These are phyloP conservation scores for Blastobasis lacticolella DNA, from an alignment of 2,888 invertebrate genomes.

Conservation along the genomic window DNA sequence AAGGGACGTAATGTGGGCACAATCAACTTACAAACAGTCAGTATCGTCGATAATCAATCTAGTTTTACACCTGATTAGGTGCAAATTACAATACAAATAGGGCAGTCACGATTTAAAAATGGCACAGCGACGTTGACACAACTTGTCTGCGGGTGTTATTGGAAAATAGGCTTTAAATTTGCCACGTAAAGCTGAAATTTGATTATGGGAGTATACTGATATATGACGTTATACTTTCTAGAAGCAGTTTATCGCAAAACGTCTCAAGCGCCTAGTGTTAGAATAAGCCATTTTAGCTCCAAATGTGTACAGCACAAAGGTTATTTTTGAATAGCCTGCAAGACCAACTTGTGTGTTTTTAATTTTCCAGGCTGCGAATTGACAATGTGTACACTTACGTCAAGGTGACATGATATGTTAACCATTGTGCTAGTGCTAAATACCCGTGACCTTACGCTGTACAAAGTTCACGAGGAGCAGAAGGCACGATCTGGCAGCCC, in stretches of 20 bases:
- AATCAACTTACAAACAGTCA: slow-evolving; percentile 38
- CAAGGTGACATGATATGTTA: slow-evolving; percentile 71
- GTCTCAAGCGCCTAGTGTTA: slow-evolving; percentile 17
- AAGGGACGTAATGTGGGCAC: slow-evolving; percentile 24
- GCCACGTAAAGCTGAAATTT: neutral
- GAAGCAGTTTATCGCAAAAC: slow-evolving; percentile 23
- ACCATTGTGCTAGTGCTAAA: slow-evolving; percentile 68
- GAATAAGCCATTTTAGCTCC: slow-evolving; percentile 25
- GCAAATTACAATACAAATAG: slow-evolving; percentile 71
- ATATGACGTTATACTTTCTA: neutral
- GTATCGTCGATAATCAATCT: slow-evolving; percentile 64
- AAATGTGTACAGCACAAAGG: slow-evolving; percentile 28
- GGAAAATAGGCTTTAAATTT: slow-evolving; percentile 13
- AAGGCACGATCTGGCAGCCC: slow-evolving; percentile 36
- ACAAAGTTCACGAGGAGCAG: slow-evolving; percentile 66
- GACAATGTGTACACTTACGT: slow-evolving; percentile 56
- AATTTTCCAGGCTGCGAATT: slow-evolving; percentile 11
- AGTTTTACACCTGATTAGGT: slow-evolving; percentile 70
- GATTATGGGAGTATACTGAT: no score
- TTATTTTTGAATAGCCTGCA: slow-evolving; percentile 17
- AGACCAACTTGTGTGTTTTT: slow-evolving; percentile 23
- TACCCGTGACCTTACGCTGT: slow-evolving; percentile 65
- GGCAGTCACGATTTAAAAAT: slow-evolving; percentile 53
- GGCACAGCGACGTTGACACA: slow-evolving; percentile 17
- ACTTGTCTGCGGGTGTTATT: slow-evolving; percentile 4